Conservation (phyloP, 2,113 vertebrate species). For the Solea solea region DNA sequence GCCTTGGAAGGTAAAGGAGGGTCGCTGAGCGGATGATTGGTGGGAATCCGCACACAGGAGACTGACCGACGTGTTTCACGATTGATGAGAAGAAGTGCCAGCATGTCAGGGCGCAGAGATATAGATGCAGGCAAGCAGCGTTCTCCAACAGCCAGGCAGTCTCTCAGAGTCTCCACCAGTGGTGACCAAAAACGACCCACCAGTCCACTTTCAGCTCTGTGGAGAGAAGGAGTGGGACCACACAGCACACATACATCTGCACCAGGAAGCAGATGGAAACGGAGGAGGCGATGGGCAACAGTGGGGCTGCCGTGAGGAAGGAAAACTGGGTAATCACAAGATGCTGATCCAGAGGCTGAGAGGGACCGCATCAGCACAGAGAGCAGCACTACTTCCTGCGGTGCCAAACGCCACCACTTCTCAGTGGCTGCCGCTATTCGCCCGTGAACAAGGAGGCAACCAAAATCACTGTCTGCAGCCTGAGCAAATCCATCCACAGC, state of each 20-base stretch:
- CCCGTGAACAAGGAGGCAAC: conserved; percentile 83
- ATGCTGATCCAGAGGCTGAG: conserved; percentile 77
- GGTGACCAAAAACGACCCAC: conserved; percentile 87
- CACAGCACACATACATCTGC: conserved; percentile 87
- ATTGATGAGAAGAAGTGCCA: conserved; percentile 87
- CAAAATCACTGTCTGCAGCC: conserved; percentile 84
- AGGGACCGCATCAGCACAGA: conserved; percentile 82
- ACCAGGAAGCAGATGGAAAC: conserved; percentile 87
- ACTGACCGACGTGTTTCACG: conserved; percentile 84
- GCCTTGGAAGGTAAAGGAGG: conserved; percentile 56
- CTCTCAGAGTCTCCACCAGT: conserved; percentile 80
- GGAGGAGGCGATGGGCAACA: conserved; percentile 88
- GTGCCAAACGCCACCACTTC: conserved; percentile 90
- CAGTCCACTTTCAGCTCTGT: conserved; percentile 79
- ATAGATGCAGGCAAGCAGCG: conserved; percentile 78
- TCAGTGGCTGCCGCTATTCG: conserved; percentile 85
- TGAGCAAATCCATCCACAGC: conserved; percentile 82
- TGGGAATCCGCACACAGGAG: conserved; percentile 71
- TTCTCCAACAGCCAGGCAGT: conserved; percentile 77
- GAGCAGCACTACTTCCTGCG: conserved; percentile 87
- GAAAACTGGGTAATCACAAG: conserved; percentile 90
- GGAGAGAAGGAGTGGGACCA: conserved; percentile 86
- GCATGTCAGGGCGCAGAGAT: conserved; percentile 79
- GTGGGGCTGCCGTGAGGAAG: conserved; percentile 91
- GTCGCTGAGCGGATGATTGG: neutral